phyloP scores from a whole-genome alignment of 1,140 invertebrate genomes.

The Apis mellifera region Amel_HAv3.1 CM009937.2:986501-987000 shows the following conservation, averaged over 20 bases:
- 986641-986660: background rate
- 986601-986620: background rate
- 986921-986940: constrained; percentile 15
- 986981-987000: background rate
- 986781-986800: constrained; percentile 43
- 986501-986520: too few species aligned
- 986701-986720: constrained; percentile 23
- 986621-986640: constrained; percentile 31
- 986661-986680: constrained; percentile 4
- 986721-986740: background rate
- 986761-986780: constrained; percentile 35
- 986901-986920: constrained; percentile 40
- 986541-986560: too few species aligned
- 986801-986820: constrained; percentile 15
- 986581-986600: too few species aligned
- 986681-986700: constrained; percentile 11
- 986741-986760: background rate
- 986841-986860: background rate
- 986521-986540: background rate
- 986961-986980: background rate
- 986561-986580: too few species aligned
- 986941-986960: constrained; percentile 32
- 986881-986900: constrained; percentile 27
- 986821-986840: constrained; percentile 24
- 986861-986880: constrained; percentile 36